Conservation (phyloP, 2,113 vertebrate genomes). For the Urocolius indicus region DNA sequence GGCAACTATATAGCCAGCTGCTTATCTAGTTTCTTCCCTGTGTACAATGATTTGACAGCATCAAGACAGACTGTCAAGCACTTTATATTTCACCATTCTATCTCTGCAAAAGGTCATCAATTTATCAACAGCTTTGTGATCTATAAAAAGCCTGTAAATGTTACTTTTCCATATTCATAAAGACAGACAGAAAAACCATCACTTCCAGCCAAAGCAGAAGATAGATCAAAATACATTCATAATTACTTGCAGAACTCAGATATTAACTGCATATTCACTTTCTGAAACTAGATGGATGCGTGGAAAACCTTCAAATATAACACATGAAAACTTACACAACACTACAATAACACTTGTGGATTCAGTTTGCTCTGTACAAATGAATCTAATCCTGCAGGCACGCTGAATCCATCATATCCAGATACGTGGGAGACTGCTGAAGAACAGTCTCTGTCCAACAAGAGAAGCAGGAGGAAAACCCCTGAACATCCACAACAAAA, state of each 20-base stretch:
- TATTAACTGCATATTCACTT: background rate
- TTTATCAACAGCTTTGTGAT: constrained; percentile 25
- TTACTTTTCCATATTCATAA: constrained; percentile 21
- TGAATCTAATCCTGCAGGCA: background rate
- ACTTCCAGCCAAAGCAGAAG: background rate
- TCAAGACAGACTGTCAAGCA: background rate
- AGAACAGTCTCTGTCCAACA: background rate
- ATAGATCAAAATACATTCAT: constrained; percentile 11
- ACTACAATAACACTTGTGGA: background rate
- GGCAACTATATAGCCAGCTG: background rate
- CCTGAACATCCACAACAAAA: background rate
- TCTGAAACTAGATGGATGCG: background rate
- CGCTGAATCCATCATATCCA: background rate
- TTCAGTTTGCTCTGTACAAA: background rate
- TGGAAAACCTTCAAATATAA: background rate
- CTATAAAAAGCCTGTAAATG: constrained; percentile 24
- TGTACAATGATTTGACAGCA: background rate
- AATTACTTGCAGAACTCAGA: background rate
- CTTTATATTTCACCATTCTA: background rate
- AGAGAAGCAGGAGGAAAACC: background rate
- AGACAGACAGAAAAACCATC: background rate
- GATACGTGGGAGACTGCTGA: background rate
- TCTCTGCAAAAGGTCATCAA: constrained; percentile 14
- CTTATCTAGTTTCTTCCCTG: background rate
- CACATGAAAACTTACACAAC: background rate